These are phyloP conservation scores for Halictus quadricinctus DNA, from an alignment of 2,888 invertebrate species.

Conservation along the genomic window DNA sequence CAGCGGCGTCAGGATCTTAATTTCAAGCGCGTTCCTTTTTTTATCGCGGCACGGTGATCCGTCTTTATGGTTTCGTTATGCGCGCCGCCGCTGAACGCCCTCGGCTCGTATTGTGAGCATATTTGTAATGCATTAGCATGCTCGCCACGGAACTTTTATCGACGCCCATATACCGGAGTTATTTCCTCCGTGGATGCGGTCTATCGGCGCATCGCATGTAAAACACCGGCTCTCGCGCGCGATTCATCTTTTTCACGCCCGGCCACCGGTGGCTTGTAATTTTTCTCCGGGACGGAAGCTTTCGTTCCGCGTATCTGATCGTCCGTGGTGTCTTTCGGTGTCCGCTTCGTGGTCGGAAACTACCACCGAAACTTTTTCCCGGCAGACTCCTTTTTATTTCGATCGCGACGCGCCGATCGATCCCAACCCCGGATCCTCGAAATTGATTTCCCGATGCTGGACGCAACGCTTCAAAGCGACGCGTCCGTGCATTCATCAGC, in stretches of 20 bases:
- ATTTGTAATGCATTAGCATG: slow-evolving; percentile 56
- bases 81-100: slow-evolving; percentile 27
- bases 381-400: neutral
- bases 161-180: slow-evolving; percentile 52
- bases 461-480: neutral
- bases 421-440: neutral
- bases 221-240: slow-evolving; percentile 42
- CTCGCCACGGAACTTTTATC: slow-evolving; percentile 53
- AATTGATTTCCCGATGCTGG: slow-evolving; percentile 25
- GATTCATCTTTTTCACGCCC: slow-evolving; percentile 64
- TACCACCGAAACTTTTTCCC: neutral
- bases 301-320: slow-evolving; percentile 45
- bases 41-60: slow-evolving; percentile 21
- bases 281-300: slow-evolving; percentile 49
- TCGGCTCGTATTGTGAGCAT: slow-evolving; percentile 15
- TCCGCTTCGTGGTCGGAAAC: neutral
- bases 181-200: slow-evolving; percentile 56
- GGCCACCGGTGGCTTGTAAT: slow-evolving; percentile 51
- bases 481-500: neutral
- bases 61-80: slow-evolving; percentile 17
- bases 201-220: slow-evolving; percentile 52
- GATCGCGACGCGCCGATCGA: neutral
- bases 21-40: slow-evolving; percentile 19
- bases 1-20: slow-evolving; percentile 4
- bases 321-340: slow-evolving; percentile 7